phyloP scores from a whole-genome alignment of 2,888 invertebrate genomes.

The Tanypteryx hageni region DNA sequence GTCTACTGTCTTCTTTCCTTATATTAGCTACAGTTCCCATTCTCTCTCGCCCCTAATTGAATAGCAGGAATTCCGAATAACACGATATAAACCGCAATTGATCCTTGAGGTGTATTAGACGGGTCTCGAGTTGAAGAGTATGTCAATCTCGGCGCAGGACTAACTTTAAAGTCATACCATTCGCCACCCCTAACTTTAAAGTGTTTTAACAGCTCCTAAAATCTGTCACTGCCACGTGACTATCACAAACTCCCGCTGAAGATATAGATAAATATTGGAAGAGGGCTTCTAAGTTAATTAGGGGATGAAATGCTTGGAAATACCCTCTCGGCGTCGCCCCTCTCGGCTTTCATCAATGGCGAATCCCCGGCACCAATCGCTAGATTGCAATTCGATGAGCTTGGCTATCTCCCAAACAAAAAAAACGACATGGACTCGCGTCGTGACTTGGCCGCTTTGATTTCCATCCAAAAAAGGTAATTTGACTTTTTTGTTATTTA shows the following conservation, averaged over 20 bases:
- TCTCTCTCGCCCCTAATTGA: too few species aligned
- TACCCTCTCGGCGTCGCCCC: background rate
- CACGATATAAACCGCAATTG: too few species aligned
- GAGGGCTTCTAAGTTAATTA: conserved; percentile 4
- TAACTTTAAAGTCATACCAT: background rate
- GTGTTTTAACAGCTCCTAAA: background rate
- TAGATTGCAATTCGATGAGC: conserved; percentile 19
- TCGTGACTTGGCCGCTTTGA: background rate
- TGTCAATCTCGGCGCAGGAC: too few species aligned
- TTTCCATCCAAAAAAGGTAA: conserved; percentile 13
- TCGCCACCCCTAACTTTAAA: background rate
- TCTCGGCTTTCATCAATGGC: background rate
- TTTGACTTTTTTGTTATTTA: background rate
- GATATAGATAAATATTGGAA: conserved; percentile 8
- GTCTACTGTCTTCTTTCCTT: too few species aligned
- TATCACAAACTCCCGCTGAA: background rate
- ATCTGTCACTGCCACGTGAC: background rate
- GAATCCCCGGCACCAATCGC: background rate
- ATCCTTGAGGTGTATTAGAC: too few species aligned
- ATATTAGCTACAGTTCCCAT: too few species aligned
- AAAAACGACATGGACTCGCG: background rate
- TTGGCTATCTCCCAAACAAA: background rate
- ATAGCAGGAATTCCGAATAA: too few species aligned
- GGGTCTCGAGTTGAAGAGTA: too few species aligned
- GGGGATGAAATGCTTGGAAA: background rate